A percentile compares a stretch with the other conserved stretches of the same genome.
Conservation (phyloP, 2,797 vertebrate genomes). For the Argya squamiceps region DNA sequence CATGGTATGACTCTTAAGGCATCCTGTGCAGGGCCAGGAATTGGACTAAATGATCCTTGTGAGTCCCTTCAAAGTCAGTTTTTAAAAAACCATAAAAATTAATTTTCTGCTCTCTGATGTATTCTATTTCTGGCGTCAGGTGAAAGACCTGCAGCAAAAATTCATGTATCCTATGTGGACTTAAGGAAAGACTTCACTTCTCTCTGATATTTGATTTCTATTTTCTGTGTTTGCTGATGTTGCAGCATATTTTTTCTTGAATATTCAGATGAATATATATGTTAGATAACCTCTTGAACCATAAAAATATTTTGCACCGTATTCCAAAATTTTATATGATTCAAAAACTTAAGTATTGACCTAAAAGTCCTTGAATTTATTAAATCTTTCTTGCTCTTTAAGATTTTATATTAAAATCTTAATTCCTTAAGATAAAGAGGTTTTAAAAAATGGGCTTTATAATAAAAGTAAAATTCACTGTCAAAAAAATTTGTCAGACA, state of each 20-base stretch:
- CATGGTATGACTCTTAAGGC: neutral
- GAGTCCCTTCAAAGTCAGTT: neutral
- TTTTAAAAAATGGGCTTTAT: neutral
- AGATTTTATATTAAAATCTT: neutral
- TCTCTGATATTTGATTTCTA: neutral
- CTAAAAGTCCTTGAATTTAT: neutral
- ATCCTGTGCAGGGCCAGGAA: neutral
- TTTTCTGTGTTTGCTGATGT: neutral
- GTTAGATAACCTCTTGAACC: neutral
- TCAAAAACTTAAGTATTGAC: neutral
- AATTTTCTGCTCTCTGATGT: neutral
- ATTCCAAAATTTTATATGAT: neutral
- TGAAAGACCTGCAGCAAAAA: neutral
- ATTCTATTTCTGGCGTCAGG: neutral
- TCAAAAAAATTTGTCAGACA: neutral
- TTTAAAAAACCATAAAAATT: neutral
- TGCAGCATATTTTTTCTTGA: neutral
- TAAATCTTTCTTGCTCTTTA: neutral
- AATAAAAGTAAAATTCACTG: neutral
- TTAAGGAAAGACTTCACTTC: neutral
- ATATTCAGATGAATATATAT: neutral
- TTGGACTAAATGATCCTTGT: neutral
- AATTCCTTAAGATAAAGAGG: accelerated
- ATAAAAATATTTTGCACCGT: neutral
- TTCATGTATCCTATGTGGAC: neutral